Percentiles rank a stretch among this genome's conserved stretches.
These are phyloP conservation scores for Nycticebus coucang DNA, from an alignment of 2,113 vertebrate genomes.

Conservation along the genomic window DNA sequence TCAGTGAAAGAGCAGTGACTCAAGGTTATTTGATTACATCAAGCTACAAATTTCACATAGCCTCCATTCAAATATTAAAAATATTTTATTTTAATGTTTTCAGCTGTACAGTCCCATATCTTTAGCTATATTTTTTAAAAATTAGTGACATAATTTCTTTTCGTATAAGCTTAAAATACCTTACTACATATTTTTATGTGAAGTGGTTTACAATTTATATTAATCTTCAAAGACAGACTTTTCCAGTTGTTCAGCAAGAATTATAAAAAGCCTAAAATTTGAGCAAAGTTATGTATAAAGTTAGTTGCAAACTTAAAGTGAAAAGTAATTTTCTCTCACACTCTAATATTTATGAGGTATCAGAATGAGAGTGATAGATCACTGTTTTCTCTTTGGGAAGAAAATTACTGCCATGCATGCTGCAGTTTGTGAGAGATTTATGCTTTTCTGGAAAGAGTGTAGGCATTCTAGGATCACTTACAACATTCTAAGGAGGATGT, in stretches of 20 bases:
- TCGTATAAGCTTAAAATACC: neutral
- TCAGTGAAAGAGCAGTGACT: constrained; percentile 45
- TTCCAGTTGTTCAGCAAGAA: neutral
- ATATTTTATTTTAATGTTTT: neutral
- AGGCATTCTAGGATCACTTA: neutral
- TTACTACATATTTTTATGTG: neutral
- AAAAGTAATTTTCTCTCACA: neutral
- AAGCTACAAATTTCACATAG: constrained; percentile 21
- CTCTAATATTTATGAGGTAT: neutral
- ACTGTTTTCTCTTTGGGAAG: constrained; percentile 14
- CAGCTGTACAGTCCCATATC: neutral
- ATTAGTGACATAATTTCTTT: neutral
- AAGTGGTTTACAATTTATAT: neutral
- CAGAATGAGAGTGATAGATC: neutral
- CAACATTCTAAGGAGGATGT: neutral
- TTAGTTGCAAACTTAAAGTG: neutral
- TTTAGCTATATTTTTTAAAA: neutral
- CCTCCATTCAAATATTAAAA: neutral
- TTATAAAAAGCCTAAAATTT: neutral
- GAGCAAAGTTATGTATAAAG: neutral
- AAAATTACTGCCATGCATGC: neutral
- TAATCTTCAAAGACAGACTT: constrained; percentile 11
- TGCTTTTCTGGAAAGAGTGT: neutral
- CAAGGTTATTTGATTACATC: neutral
- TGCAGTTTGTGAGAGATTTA: neutral